A percentile compares a stretch with the other conserved stretches of the same genome.
phyloP scores from a whole-genome alignment of 2,888 invertebrate species.

The Clitarchus hookeri region DNA sequence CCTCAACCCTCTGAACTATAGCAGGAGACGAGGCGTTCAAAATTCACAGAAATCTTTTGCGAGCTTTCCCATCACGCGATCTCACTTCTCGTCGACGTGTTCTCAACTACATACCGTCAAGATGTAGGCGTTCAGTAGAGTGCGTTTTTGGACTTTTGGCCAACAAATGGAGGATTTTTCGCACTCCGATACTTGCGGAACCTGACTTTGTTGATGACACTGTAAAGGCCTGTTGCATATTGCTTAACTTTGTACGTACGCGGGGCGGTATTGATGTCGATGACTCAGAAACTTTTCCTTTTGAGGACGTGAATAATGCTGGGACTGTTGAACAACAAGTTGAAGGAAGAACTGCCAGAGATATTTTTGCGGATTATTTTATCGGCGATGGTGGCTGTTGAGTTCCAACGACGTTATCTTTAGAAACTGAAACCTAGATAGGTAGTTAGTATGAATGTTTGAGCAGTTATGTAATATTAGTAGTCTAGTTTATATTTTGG shows the following conservation, averaged over 20 bases:
- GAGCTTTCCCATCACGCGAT: background rate
- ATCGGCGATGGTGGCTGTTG: too few relatives aligned
- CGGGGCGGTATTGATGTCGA: background rate
- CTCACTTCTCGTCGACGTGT: conserved; percentile 15
- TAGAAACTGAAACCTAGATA: too few relatives aligned
- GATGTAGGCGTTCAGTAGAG: too few relatives aligned
- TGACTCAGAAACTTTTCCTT: background rate
- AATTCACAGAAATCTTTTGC: background rate
- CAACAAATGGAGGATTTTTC: conserved; percentile 5
- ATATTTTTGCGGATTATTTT: too few relatives aligned
- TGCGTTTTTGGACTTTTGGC: conserved; percentile 12
- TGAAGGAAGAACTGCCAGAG: too few relatives aligned
- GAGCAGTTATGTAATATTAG: too few relatives aligned
- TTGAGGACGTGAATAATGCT: too few relatives aligned
- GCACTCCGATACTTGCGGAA: background rate
- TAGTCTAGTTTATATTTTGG: too few relatives aligned
- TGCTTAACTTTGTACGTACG: background rate
- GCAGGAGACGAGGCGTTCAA: background rate
- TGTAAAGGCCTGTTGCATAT: background rate
- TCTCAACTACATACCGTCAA: background rate
- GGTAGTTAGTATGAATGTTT: too few relatives aligned
- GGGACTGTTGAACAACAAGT: too few relatives aligned
- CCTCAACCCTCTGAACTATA: background rate
- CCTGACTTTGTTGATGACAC: too few relatives aligned
- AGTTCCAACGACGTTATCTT: too few relatives aligned